Conservation (phyloP, 2,888 invertebrate genomes). For the Trissoscelio sp. region DNA sequence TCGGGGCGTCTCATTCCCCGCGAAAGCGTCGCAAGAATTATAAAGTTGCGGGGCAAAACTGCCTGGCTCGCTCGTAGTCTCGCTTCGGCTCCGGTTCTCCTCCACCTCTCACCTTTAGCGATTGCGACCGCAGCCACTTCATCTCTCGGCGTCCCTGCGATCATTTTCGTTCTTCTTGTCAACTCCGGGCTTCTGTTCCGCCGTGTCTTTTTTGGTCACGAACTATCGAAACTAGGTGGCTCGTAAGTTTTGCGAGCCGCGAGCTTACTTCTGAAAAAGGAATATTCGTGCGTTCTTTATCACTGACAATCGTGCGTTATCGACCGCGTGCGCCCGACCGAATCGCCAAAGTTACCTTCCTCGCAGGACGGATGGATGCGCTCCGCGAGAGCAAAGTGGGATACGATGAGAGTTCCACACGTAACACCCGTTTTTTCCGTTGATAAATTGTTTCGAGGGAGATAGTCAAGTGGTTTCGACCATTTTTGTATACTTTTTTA, state of each 20-base stretch:
- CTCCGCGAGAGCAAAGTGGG: too few species aligned
- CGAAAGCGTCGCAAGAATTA: slow-evolving; percentile 83
- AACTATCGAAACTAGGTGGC: slow-evolving; percentile 69
- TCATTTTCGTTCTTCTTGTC: slow-evolving; percentile 69
- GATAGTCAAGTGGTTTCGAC: too few species aligned
- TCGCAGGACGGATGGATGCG: not conserved
- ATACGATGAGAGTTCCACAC: too few species aligned
- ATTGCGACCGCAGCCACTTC: slow-evolving; percentile 64
- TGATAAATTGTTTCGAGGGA: too few species aligned
- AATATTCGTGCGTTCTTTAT: slow-evolving; percentile 65
- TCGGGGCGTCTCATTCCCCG: slow-evolving; percentile 80
- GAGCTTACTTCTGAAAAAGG: slow-evolving; percentile 63
- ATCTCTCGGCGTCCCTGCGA: slow-evolving; percentile 63
- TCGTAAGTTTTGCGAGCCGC: slow-evolving; percentile 31
- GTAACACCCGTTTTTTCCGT: too few species aligned
- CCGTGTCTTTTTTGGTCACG: slow-evolving; percentile 53
- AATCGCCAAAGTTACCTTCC: slow-evolving; percentile 39
- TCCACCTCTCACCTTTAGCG: slow-evolving; percentile 65
- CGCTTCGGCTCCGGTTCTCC: slow-evolving; percentile 37
- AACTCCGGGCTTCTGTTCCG: slow-evolving; percentile 44
- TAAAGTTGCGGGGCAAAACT: slow-evolving; percentile 80
- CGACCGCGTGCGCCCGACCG: slow-evolving; percentile 50
- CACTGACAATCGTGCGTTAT: slow-evolving; percentile 65
- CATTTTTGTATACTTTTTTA: too few species aligned
- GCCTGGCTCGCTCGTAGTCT: slow-evolving; percentile 52